A percentile compares a stretch with the other conserved stretches of the same genome.
Evolutionary conservation across 2,888 invertebrate species (phyloP).

Genomic region (Tanypteryx hageni): DNA sequence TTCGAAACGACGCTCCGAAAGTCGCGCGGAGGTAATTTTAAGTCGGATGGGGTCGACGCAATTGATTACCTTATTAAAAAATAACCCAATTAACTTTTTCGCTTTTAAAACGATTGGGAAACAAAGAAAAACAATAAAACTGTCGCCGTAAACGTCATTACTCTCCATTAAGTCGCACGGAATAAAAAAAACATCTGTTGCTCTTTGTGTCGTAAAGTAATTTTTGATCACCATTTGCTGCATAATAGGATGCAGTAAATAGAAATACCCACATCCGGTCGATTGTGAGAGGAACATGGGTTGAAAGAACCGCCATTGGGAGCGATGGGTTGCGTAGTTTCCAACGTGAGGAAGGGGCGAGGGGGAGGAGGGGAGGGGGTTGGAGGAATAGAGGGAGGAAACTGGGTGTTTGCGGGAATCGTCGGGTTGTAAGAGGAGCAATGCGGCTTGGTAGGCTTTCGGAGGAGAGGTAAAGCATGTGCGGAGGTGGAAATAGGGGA

Average conservation of each 20-base stretch:
- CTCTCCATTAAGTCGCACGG: not conserved
- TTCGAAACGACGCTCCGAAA: no score
- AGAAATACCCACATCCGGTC: slow-evolving; percentile 35
- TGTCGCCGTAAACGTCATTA: not conserved
- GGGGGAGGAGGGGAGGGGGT: not conserved
- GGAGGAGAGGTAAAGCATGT: not conserved
- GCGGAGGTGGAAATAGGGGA: not conserved
- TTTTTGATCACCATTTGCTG: not conserved
- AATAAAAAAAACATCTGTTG: slow-evolving; percentile 1
- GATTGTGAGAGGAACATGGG: not conserved
- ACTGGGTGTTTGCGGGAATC: not conserved
- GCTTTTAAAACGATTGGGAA: not conserved
- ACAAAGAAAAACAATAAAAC: not conserved
- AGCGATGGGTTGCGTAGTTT: not conserved
- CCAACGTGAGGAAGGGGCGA: not conserved
- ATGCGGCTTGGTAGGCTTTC: not conserved
- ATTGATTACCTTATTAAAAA: no score
- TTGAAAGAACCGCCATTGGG: not conserved
- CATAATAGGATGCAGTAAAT: not conserved
- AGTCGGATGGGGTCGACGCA: no score
- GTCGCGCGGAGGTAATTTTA: no score
- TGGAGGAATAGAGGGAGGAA: not conserved
- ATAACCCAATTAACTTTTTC: not conserved
- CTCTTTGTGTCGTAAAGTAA: not conserved
- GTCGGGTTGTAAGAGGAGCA: not conserved